Base-by-base conservation (phyloP, 2,888 invertebrate species). In the Pecten maximus region DNA sequence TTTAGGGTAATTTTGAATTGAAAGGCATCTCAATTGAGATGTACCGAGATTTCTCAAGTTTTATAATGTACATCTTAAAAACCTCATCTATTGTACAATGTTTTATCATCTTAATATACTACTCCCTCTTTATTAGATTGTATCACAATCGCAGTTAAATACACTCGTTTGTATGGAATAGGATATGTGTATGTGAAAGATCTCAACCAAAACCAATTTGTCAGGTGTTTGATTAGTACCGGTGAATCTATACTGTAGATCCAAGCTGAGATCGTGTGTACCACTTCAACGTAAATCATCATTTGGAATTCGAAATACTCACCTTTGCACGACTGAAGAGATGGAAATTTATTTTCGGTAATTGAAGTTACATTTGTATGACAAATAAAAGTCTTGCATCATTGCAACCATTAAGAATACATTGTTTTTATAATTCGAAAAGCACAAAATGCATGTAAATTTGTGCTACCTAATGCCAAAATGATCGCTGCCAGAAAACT, bases 221-320 rank as follows among this genome's bases (percentile, higher is more conserved):
- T 74, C 74, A 74, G 74, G 74, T 74, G 74, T 74, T 74, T 74
- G 74, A 74, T 74, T 74, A 74, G 74, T 74, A 8, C 74, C 74
- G 35, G 74, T 23, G 23, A 3, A 60, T 48, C 60, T 60, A 2
- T 74, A 35, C 35, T 35, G 35, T 74, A 74, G 35, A 74, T 74
- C 74, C 4, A 10, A 23, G 35, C 74, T 3, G 16, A 35, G 35
- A 35, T 74, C 74, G 0, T 28, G 28, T 74, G 74, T 74, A 74
- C 28, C 35, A 74, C 28, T 74, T 35, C 23, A 74, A 28, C 28
- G 35, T 23, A 16, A 10, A 74, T 74, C 74, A 8, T 74, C 8
- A 74, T 74, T 74, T 74, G 35, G 28, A 28, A 74, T 74, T 74
- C 8, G 23, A 28, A 74, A 28, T 28, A 35, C 35, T 74, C 74